Evolutionary conservation across 2,797 vertebrate genomes (phyloP).

Genomic region (Karalla daura): DNA sequence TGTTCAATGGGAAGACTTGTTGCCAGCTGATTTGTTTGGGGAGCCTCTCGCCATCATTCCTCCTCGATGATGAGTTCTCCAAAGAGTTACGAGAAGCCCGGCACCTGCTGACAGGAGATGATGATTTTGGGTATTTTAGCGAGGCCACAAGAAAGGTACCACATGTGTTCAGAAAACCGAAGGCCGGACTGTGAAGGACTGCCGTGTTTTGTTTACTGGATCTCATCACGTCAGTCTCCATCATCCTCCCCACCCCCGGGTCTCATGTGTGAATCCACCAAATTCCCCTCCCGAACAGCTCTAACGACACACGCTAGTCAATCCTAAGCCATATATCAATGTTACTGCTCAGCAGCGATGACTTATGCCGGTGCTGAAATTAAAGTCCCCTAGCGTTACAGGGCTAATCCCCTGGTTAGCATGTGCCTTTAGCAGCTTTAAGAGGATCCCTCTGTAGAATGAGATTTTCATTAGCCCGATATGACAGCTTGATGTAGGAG

Average conservation of each 20-base stretch:
- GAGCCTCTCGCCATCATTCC: constrained; percentile 18
- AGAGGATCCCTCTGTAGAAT: constrained; percentile 70
- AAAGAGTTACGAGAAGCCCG: constrained; percentile 11
- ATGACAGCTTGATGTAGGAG: constrained; percentile 75
- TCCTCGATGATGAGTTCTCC: neutral
- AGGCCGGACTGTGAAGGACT: constrained; percentile 13
- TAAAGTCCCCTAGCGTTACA: constrained; percentile 66
- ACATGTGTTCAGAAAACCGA: neutral
- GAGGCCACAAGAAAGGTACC: constrained; percentile 17
- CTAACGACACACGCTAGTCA: constrained; percentile 44
- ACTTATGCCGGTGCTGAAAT: constrained; percentile 76
- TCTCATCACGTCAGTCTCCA: constrained; percentile 59
- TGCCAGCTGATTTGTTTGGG: constrained; percentile 36
- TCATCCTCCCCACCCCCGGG: constrained; percentile 43
- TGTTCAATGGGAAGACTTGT: constrained; percentile 18
- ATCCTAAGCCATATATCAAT: constrained; percentile 66
- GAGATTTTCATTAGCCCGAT: constrained; percentile 76
- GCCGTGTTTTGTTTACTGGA: constrained; percentile 52
- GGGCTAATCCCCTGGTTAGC: constrained; percentile 77
- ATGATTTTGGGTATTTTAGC: constrained; percentile 1
- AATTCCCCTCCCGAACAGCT: constrained; percentile 31
- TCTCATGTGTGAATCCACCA: constrained; percentile 23
- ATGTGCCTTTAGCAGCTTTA: constrained; percentile 74
- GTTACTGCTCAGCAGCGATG: constrained; percentile 61
- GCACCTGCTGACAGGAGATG: constrained; percentile 11